A percentile compares a stretch with the other conserved stretches of the same genome.
Evolutionary conservation across 1,140 invertebrate genomes (phyloP).

Genomic region (Aphaenogaster floridana): DNA sequence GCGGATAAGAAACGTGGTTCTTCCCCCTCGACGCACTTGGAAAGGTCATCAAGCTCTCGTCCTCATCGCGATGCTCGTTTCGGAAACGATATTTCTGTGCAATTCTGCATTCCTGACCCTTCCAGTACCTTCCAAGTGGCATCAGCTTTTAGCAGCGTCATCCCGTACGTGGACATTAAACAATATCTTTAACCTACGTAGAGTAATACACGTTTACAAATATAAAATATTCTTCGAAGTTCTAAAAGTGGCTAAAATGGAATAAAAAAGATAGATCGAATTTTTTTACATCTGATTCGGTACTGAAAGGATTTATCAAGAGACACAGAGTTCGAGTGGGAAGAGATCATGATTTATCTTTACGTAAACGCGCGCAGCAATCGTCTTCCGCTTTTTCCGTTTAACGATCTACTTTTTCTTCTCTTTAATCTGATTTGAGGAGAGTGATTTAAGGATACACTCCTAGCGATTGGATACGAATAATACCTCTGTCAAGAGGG

Average conservation of each 20-base stretch:
- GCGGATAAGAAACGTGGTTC: conserved; percentile 13
- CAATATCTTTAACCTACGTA: conserved; percentile 13
- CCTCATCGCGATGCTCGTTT: neutral
- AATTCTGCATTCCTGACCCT: conserved; percentile 19
- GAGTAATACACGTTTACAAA: neutral
- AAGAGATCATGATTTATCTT: conserved; percentile 62
- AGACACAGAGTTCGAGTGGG: conserved; percentile 48
- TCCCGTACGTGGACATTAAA: neutral
- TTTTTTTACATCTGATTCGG: conserved; percentile 8
- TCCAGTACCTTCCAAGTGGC: conserved; percentile 10
- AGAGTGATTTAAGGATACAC: conserved; percentile 19
- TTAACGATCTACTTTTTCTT: neutral
- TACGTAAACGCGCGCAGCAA: conserved; percentile 68
- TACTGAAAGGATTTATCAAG: conserved; percentile 38
- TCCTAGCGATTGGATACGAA: neutral
- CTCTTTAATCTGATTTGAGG: neutral
- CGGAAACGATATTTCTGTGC: neutral
- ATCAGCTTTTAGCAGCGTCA: neutral
- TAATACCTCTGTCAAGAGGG: conserved; percentile 27
- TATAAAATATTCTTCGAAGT: conserved; percentile 23
- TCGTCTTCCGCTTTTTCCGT: conserved; percentile 13
- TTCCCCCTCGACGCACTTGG: conserved; percentile 21
- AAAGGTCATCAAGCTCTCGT: neutral
- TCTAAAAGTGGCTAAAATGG: neutral
- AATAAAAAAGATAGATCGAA: conserved; percentile 20